These are phyloP conservation scores for Trachemys scripta DNA, from an alignment of 2,113 vertebrate species.

Conservation along the genomic window DNA sequence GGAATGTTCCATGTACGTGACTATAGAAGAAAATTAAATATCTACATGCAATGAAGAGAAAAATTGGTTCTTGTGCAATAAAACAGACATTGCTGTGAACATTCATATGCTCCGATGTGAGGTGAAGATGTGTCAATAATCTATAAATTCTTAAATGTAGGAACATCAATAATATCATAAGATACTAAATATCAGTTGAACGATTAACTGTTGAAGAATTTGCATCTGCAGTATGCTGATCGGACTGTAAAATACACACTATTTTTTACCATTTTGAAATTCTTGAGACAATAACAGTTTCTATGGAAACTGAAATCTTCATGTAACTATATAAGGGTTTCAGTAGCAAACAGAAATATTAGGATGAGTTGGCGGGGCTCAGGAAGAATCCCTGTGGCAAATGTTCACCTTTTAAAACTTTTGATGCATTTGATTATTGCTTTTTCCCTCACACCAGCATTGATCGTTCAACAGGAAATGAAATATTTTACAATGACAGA, in stretches of 20 bases:
- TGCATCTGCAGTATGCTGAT: background rate
- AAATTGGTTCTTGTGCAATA: background rate
- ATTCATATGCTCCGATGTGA: background rate
- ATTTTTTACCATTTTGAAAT: constrained; percentile 52
- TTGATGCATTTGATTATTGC: constrained; percentile 49
- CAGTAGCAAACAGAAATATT: constrained; percentile 69
- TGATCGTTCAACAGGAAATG: constrained; percentile 42
- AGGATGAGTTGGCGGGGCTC: constrained; percentile 44
- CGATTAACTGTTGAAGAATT: background rate
- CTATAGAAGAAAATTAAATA: background rate
- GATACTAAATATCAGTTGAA: background rate
- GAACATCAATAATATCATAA: background rate
- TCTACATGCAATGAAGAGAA: background rate
- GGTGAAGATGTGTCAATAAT: background rate
- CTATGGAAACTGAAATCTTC: constrained; percentile 84
- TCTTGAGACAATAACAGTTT: constrained; percentile 76
- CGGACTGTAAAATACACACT: background rate
- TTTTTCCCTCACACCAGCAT: constrained; percentile 31
- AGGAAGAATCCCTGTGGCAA: constrained; percentile 63
- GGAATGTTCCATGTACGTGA: background rate
- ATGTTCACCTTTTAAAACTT: constrained; percentile 65
- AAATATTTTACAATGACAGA: constrained; percentile 48
- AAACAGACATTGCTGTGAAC: background rate
- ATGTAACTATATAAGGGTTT: constrained; percentile 68
- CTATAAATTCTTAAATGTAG: background rate